Percentiles rank a stretch among this genome's conserved stretches.
Conservation (phyloP, 2,113 vertebrate species). For the Caranx ignobilis region DNA sequence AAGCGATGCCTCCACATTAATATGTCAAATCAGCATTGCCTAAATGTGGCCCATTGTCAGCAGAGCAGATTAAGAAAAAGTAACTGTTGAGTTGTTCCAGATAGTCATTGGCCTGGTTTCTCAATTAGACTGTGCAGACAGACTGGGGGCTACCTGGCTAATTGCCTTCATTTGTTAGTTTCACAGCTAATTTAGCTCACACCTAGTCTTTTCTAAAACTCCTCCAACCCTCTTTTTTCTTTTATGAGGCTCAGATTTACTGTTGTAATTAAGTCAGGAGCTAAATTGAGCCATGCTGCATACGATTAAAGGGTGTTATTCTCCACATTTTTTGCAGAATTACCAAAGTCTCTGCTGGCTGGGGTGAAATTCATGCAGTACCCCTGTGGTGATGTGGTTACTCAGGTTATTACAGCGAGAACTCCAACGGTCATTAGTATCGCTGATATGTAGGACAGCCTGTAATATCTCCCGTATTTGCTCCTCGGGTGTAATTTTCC, state of each 20-base stretch:
- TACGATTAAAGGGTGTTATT: slow-evolving; percentile 59
- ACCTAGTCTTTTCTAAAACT: slow-evolving; percentile 67
- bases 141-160: slow-evolving; percentile 70
- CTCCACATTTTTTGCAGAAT: slow-evolving; percentile 53
- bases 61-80: slow-evolving; percentile 59
- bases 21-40: slow-evolving; percentile 48
- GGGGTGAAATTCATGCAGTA: slow-evolving; percentile 58
- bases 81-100: slow-evolving; percentile 62
- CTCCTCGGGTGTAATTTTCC: slow-evolving; percentile 48
- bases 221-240: slow-evolving; percentile 53
- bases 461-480: slow-evolving; percentile 61
- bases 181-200: slow-evolving; percentile 80
- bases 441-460: slow-evolving; percentile 69
- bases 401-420: slow-evolving; percentile 65
- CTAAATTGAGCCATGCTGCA: slow-evolving; percentile 62
- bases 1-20: slow-evolving; percentile 26
- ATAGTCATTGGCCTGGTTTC: slow-evolving; percentile 76
- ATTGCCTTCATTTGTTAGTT: slow-evolving; percentile 84
- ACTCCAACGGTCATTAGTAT: slow-evolving; percentile 66
- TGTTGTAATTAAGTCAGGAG: slow-evolving; percentile 69
- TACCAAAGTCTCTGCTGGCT: slow-evolving; percentile 59
- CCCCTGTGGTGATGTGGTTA: slow-evolving; percentile 65
- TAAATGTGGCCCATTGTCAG: slow-evolving; percentile 52
- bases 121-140: slow-evolving; percentile 63
- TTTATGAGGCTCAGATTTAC: slow-evolving; percentile 40